These are phyloP conservation scores for Xiphorhynchus erythropygius DNA, from an alignment of 2,797 vertebrate species.

Conservation along the genomic window DNA sequence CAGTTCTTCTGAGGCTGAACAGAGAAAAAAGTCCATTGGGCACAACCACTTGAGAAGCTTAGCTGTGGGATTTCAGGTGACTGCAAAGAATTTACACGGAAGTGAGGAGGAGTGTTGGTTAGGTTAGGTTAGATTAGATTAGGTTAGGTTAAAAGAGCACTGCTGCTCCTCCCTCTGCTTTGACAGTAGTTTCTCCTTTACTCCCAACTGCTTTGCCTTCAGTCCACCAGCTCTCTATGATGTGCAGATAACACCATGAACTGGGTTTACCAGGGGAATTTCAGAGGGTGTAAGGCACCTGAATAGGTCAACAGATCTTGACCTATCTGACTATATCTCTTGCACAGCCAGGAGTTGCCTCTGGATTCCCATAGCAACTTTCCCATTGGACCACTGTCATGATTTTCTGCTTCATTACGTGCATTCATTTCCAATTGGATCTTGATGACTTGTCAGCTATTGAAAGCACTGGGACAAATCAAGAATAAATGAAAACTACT, in stretches of 20 bases:
- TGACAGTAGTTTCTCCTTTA: not conserved
- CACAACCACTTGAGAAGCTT: not conserved
- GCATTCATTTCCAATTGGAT: not conserved
- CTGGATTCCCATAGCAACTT: not conserved
- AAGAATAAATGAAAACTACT: not conserved
- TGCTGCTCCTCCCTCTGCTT: not conserved
- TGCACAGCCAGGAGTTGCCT: not conserved
- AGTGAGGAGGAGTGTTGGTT: not conserved
- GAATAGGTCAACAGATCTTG: not conserved
- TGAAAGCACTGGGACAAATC: not conserved
- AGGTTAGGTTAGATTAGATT: not conserved
- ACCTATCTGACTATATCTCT: not conserved
- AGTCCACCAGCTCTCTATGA: not conserved
- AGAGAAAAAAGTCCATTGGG: not conserved
- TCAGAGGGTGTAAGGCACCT: not conserved
- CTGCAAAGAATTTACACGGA: not conserved
- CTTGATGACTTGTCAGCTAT: not conserved
- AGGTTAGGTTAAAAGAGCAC: not conserved
- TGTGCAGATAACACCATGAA: not conserved
- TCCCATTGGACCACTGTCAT: not conserved
- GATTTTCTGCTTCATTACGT: not conserved
- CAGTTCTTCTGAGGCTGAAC: not conserved
- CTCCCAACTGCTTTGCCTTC: not conserved
- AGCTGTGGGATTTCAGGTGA: not conserved
- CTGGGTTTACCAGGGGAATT: not conserved